These are phyloP conservation scores for Daubentonia madagascariensis DNA, from an alignment of 2,113 vertebrate genomes.

Conservation along the genomic window DNA sequence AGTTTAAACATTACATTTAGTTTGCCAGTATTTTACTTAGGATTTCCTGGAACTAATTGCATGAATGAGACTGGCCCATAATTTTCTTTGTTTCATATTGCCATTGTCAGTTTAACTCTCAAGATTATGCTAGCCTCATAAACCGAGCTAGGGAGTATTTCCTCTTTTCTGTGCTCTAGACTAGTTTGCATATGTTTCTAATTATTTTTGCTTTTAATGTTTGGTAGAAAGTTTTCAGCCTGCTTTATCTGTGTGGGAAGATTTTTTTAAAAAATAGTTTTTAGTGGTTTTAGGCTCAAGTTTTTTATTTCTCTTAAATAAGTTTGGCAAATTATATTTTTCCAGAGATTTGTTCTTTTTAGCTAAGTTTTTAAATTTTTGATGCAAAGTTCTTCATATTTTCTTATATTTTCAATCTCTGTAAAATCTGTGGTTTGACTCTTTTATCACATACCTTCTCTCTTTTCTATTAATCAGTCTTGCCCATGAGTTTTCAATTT, in stretches of 20 bases:
- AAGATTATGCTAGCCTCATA: neutral
- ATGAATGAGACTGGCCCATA: neutral
- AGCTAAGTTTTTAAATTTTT: neutral
- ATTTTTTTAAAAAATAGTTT: neutral
- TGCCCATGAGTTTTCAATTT: neutral
- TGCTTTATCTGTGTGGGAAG: neutral
- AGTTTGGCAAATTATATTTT: neutral
- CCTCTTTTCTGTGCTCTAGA: neutral
- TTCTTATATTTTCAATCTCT: neutral
- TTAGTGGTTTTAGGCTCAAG: neutral
- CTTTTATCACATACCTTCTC: neutral
- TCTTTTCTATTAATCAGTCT: neutral
- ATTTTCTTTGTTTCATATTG: neutral
- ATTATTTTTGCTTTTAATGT: neutral
- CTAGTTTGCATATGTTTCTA: neutral
- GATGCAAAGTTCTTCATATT: neutral
- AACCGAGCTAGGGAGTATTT: neutral
- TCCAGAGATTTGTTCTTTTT: neutral
- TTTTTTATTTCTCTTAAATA: neutral
- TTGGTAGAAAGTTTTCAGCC: neutral
- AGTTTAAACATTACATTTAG: neutral
- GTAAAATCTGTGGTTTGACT: neutral
- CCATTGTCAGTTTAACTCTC: neutral
- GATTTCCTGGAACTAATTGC: neutral
- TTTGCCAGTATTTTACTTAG: neutral